Base-by-base conservation (phyloP, 2,888 invertebrate genomes). In the Alsophila aescularia region DNA sequence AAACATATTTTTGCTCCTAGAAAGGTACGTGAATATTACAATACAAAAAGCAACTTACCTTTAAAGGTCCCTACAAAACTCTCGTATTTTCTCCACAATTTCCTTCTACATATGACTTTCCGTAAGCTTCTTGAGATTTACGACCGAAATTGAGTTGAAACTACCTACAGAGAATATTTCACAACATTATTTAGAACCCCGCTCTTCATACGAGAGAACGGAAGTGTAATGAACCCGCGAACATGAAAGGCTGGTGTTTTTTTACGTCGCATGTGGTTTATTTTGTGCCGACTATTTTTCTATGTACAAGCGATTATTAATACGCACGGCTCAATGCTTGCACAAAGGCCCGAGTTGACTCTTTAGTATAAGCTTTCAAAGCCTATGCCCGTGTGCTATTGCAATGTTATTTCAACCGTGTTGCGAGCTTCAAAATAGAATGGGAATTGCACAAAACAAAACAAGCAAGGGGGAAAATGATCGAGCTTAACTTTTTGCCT, bases 271-370 rank as follows among this genome's bases (percentile, higher is more conserved):
- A 6, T 5, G 16, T 24, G 34, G 15, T 48, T 27, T 40, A 57
- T 45, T 41, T 13, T 36, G 24, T 24, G n/a, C 31, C 41, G 16
- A 36, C 21, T 63, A 73, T 76, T 77, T 80, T 69, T 77, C 75
- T 73, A 73, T 66, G 70, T 72, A 73, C 78, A 77, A 73, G 70
- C 77, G 75, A 82, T 83, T n/a, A n/a, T n/a, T 83, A 83, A 76
- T 78, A 73, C 49, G 73, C 73, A 76, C 69, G 80, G 73, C 71
- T 79, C 75, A 79, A 75, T 81, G 83, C 80, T 65, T 75, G 58
- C 75, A 83, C 83, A 85, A 86, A 87, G 85, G 83, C 75, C 62
- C 62, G 57, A 56, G 67, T 56, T 54, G 49, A 64, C 54, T 78
- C 81, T 84, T 85, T 81, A 83, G 80, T 81, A n/a, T n/a, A 77